Conservation (phyloP, 2,888 invertebrate genomes). For the Alsophila aescularia region DNA sequence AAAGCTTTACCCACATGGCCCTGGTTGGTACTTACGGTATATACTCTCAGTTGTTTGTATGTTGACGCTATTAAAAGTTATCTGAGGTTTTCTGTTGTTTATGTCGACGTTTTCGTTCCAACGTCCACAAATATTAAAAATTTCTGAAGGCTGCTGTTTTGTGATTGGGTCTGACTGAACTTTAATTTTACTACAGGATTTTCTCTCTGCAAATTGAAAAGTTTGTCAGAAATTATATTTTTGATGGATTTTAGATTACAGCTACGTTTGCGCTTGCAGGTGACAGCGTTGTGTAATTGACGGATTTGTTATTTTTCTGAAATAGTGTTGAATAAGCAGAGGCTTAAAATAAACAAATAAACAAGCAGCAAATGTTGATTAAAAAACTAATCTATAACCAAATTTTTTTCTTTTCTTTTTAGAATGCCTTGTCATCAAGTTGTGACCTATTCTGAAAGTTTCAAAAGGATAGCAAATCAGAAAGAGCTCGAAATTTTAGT, state of each 20-base stretch:
- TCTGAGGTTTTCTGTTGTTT: conserved; percentile 1
- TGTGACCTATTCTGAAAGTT: too few relatives aligned
- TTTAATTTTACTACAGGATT: background rate
- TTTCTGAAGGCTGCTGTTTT: background rate
- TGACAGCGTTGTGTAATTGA: background rate
- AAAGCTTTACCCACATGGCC: background rate
- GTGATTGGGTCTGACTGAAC: background rate
- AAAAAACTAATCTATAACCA: too few relatives aligned
- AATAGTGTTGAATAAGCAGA: too few relatives aligned
- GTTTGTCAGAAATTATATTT: background rate
- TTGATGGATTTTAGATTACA: background rate
- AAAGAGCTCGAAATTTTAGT: too few relatives aligned
- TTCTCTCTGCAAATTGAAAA: conserved; percentile 11
- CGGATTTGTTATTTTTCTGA: background rate
- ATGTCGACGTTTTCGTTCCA: background rate
- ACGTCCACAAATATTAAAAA: too few relatives aligned
- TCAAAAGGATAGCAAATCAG: too few relatives aligned
- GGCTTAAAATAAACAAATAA: too few relatives aligned
- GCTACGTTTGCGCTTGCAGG: background rate
- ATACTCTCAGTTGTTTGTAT: conserved; percentile 11
- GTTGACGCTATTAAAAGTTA: conserved; percentile 8
- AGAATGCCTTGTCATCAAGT: too few relatives aligned
- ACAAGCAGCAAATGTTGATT: too few relatives aligned
- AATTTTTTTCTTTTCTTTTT: too few relatives aligned
- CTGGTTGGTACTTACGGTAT: conserved; percentile 15